Conservation (phyloP, 2,888 invertebrate species). For the Parasteatoda lunata region DNA sequence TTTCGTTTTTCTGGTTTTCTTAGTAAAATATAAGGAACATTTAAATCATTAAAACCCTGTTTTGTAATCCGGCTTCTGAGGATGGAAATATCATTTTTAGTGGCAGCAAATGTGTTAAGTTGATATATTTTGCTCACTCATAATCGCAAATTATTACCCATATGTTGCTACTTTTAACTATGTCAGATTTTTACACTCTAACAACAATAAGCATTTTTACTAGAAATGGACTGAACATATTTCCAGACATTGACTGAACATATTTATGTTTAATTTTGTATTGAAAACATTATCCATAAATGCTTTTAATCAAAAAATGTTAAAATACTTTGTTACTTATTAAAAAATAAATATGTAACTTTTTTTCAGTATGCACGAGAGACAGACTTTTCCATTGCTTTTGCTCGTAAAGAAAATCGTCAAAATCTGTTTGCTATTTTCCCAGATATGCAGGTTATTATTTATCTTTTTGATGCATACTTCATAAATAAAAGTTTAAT, state of each 20-base stretch:
- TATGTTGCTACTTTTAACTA: too few relatives aligned
- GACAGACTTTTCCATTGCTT: conserved; percentile 89
- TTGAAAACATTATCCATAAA: not conserved
- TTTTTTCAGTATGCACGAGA: conserved; percentile 83
- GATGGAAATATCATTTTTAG: too few relatives aligned
- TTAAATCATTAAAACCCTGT: too few relatives aligned
- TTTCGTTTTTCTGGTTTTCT: too few relatives aligned
- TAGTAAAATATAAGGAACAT: too few relatives aligned
- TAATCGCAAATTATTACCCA: too few relatives aligned
- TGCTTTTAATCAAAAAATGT: not conserved
- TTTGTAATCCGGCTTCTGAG: too few relatives aligned
- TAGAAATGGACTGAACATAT: too few relatives aligned
- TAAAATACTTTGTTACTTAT: not conserved
- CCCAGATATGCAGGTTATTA: conserved; percentile 76
- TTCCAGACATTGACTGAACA: not conserved
- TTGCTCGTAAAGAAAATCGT: conserved; percentile 85
- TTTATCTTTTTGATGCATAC: not conserved
- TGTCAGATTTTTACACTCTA: too few relatives aligned
- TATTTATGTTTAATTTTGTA: not conserved
- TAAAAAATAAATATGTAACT: not conserved
- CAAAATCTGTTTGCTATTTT: conserved; percentile 86
- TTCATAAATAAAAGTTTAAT: not conserved
- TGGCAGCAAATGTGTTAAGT: too few relatives aligned
- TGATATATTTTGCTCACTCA: too few relatives aligned
- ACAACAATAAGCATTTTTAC: too few relatives aligned